Evolutionary conservation across 2,888 invertebrate species (phyloP), one percentile per base, ranked within the genome.

Genomic region (Tenthredo mesomela): DNA sequence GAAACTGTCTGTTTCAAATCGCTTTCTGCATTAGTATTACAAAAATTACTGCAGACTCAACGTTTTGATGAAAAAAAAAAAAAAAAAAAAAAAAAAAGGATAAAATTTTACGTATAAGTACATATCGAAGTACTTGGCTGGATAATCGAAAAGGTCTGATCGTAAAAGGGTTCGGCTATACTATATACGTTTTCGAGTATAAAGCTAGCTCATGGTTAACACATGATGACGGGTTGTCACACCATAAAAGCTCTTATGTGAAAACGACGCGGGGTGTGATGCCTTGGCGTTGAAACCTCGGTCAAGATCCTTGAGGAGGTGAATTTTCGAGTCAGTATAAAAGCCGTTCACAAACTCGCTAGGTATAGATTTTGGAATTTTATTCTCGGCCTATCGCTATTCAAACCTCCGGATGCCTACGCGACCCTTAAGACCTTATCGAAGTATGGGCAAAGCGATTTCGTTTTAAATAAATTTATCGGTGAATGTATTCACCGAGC

Each of bases 131-230:
- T 43, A n/a, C 25, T n/a, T 21, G 4, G 43, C 15, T n/a, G 21
- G n/a, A 33, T 61, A 61, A 61, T 40, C 61, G 77, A n/a, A 25
- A 80, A 61, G 58, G 61, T 37, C 87, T 65, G 78, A 67, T 86
- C 86, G 87, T 87, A 88, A 89, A 86, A 87, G 87, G 86, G 84
- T 86, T 84, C 85, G 85, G 87, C 9, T 85, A 86, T 85, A 37
- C 7, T 0, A 86, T 18, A 29, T 18, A 29, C 29, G 12, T 25
- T n/a, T 29, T 33, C n/a, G 54, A 37, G 61, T n/a, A 80, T 40
- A 80, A 61, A 40, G 61, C 29, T 50, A 50, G 88, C 21, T 92
- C 92, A 91, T 91, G 91, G 90, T 92, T 92, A 91, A 91, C 91
- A 89, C 91, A 92, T 92, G 88, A 89, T 86, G 88, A 89, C 87